Conservation (phyloP, 2,113 vertebrate genomes). For the Lasiurus borealis region DNA sequence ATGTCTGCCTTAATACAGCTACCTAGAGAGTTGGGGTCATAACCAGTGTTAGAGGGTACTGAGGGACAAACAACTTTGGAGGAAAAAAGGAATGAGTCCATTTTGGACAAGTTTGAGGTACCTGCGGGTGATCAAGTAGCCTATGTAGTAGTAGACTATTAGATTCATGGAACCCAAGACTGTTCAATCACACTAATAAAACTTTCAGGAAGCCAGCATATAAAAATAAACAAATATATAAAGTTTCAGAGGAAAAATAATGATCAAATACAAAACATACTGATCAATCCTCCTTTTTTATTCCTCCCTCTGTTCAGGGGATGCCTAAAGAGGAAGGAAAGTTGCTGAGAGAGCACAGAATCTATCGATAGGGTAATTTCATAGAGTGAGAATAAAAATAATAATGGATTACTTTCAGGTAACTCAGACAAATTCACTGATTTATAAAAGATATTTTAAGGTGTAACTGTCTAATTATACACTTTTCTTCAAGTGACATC, state of each 20-base stretch:
- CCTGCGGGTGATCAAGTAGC: not conserved
- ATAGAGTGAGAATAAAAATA: not conserved
- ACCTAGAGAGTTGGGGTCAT: not conserved
- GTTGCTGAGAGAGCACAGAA: not conserved
- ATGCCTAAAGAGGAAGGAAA: not conserved
- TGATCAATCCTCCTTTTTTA: not conserved
- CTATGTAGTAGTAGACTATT: not conserved
- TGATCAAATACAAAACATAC: not conserved
- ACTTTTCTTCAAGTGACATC: not conserved
- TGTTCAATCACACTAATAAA: not conserved
- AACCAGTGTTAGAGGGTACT: not conserved
- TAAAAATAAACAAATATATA: not conserved
- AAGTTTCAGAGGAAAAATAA: not conserved
- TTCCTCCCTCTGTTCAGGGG: not conserved
- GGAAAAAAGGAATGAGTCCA: not conserved
- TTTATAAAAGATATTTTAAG: not conserved
- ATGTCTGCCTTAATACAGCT: not conserved
- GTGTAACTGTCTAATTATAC: not conserved
- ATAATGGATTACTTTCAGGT: not conserved
- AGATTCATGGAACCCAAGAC: not conserved
- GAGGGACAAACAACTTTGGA: not conserved
- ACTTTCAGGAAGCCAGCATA: not conserved
- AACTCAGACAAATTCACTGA: not conserved
- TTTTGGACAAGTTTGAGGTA: not conserved
- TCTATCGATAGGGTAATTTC: not conserved